These are phyloP conservation scores for Cactoblastis cactorum DNA, from an alignment of 2,888 invertebrate species.

Conservation along the genomic window DNA sequence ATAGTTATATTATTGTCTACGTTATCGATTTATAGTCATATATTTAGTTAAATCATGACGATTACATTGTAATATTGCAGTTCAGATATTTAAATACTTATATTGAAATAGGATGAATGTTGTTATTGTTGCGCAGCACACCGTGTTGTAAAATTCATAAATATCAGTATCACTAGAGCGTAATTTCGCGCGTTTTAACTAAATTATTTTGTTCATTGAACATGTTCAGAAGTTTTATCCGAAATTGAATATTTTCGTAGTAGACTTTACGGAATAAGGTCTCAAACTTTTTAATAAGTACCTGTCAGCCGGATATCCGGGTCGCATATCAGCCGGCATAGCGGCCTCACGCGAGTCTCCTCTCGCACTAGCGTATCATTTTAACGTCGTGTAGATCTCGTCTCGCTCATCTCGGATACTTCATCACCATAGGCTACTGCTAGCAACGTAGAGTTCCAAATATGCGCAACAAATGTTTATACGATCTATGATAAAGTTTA, in stretches of 20 bases:
- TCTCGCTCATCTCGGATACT: constrained; percentile 12
- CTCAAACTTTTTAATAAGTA: constrained; percentile 17
- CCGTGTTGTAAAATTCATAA: constrained; percentile 25
- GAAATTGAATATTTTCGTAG: constrained; percentile 59
- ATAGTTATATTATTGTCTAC: constrained; percentile 30
- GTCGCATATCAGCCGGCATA: constrained; percentile 50
- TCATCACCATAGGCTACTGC: neutral
- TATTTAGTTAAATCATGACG: constrained; percentile 24
- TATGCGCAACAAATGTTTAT: constrained; percentile 18
- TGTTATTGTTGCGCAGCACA: constrained; percentile 6
- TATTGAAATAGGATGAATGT: constrained; percentile 8
- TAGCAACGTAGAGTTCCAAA: constrained; percentile 10
- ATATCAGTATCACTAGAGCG: constrained; percentile 32
- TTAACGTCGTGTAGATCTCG: constrained; percentile 30
- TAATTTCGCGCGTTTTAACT: constrained; percentile 44
- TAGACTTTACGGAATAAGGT: constrained; percentile 45
- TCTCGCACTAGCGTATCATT: constrained; percentile 29
- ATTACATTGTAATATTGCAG: constrained; percentile 20
- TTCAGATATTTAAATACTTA: constrained; percentile 1
- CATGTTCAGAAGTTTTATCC: constrained; percentile 38
- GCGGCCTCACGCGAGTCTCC: constrained; percentile 23
- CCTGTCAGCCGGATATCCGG: constrained; percentile 28
- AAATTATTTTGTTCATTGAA: constrained; percentile 55
- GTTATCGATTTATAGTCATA: constrained; percentile 36
- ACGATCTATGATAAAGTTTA: constrained; percentile 25